Conservation (phyloP, 2,888 invertebrate genomes). For the Blastobasis adustella region DNA sequence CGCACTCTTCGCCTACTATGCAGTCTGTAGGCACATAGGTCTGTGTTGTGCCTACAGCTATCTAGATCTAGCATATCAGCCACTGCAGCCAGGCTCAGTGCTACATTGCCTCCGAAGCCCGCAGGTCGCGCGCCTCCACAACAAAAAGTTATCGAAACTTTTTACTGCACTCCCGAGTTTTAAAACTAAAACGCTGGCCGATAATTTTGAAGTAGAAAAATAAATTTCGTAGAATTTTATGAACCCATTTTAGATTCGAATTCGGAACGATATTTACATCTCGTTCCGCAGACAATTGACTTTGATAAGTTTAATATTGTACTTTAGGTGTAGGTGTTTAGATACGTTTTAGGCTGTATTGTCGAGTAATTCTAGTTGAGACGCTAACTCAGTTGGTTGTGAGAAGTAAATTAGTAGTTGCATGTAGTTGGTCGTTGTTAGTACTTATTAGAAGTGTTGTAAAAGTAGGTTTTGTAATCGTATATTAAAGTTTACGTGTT, state of each 20-base stretch:
- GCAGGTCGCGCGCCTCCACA: slow-evolving; percentile 45
- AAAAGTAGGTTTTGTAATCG: slow-evolving; percentile 1
- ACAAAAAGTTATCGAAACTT: slow-evolving; percentile 2
- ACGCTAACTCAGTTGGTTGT: slow-evolving; percentile 45
- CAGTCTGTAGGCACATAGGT: background rate
- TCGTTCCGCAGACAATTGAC: no score
- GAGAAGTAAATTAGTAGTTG: slow-evolving; percentile 24
- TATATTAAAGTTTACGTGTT: background rate
- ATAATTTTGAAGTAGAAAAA: no score
- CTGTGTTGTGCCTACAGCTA: slow-evolving; percentile 4
- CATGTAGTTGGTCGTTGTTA: background rate
- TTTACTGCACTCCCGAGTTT: background rate
- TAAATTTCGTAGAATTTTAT: no score
- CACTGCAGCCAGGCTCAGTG: slow-evolving; percentile 51
- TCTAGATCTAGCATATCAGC: slow-evolving; percentile 57
- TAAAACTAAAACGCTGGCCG: no score
- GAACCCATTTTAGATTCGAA: no score
- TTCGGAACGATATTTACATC: no score
- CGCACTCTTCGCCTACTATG: no score
- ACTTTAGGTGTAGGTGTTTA: background rate
- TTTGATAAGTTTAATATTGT: no score
- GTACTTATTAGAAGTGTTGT: background rate
- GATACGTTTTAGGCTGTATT: slow-evolving; percentile 1
- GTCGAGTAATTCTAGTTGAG: slow-evolving; percentile 17
- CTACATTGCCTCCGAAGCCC: slow-evolving; percentile 42